Evolutionary conservation across 2,113 vertebrate genomes (phyloP), one percentile per base, ranked within the genome.

Genomic region (Lamprologus tigripictilis): DNA sequence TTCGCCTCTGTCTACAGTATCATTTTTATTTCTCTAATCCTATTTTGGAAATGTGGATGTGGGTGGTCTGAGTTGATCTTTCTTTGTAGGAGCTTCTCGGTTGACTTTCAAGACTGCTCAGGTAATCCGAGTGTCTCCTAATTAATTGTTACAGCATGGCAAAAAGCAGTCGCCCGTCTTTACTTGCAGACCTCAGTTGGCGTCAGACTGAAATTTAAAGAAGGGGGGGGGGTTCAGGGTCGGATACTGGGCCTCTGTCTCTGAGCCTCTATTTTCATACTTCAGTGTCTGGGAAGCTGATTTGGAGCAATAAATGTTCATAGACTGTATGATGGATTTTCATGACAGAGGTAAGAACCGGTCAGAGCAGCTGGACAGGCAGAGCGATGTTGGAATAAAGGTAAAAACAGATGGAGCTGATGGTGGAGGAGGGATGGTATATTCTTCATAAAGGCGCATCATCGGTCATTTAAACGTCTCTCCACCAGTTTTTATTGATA

Each of bases 111-210:
- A 73, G 58, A 83, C 73, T 1, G 10, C 82, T 87, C 82, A 85
- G 90, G 92, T 93, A 91, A 92, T 92, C 82, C 28, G 82, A 94
- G 90, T 84, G 86, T 90, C 89, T 93, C 63, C 91, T 94, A 92
- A 94, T 93, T 91, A 92, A 93, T 91, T 93, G 90, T 83, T 90
- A 86, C 90, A 91, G 51, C 87, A 84, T 93, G 94, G 88, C 78
- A 78, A 89, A 88, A 61, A 81, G 73, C 86, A 58, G 63, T 12
- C 35, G 6, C 80, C 71, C 55, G 5, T 45, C 35, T 81, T 66
- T 53, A 80, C 88, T 88, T 1, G 21, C 71, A 88, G 80, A 82
- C 82, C 76, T 87, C 42, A 8, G 83, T 28, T 84, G 94, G 85
- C 78, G 76, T 89, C 84, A 6, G 61, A 78, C 83, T 86, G 84